These are phyloP conservation scores for Notocelia uddmanniana DNA, from an alignment of 2,888 invertebrate species.

Conservation along the genomic window DNA sequence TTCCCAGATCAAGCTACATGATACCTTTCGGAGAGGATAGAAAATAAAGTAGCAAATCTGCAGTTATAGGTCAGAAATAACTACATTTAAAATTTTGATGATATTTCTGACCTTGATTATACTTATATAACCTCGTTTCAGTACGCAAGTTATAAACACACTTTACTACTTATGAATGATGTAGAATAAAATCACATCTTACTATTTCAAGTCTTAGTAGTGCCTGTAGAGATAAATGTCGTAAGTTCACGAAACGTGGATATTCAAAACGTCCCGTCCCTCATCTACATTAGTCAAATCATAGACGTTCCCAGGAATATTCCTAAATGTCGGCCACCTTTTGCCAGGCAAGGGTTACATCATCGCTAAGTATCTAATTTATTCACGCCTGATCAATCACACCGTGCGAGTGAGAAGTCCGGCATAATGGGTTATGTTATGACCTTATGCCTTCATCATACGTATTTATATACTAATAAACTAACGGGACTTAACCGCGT, in stretches of 20 bases:
- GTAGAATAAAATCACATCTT: constrained; percentile 25
- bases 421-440: too few species aligned
- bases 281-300: constrained; percentile 6
- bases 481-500: too few species aligned
- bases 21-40: too few species aligned
- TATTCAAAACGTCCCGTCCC: constrained; percentile 25
- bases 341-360: not conserved
- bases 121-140: not conserved
- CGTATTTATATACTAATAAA: too few species aligned
- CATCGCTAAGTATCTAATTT: too few species aligned
- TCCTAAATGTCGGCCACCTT: not conserved
- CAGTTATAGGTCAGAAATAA: not conserved
- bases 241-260: constrained; percentile 20
- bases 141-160: not conserved
- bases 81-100: not conserved
- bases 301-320: not conserved
- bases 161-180: constrained; percentile 1
- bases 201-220: constrained; percentile 28
- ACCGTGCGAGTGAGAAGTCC: too few species aligned
- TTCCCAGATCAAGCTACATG: too few species aligned
- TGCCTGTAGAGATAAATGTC: constrained; percentile 28
- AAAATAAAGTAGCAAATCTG: not conserved
- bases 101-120: not conserved
- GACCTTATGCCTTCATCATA: too few species aligned
- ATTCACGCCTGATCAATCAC: too few species aligned